A percentile compares a stretch with the other conserved stretches of the same genome.
Conservation (phyloP, 2,888 invertebrate genomes). For the Apamea crenata region DNA sequence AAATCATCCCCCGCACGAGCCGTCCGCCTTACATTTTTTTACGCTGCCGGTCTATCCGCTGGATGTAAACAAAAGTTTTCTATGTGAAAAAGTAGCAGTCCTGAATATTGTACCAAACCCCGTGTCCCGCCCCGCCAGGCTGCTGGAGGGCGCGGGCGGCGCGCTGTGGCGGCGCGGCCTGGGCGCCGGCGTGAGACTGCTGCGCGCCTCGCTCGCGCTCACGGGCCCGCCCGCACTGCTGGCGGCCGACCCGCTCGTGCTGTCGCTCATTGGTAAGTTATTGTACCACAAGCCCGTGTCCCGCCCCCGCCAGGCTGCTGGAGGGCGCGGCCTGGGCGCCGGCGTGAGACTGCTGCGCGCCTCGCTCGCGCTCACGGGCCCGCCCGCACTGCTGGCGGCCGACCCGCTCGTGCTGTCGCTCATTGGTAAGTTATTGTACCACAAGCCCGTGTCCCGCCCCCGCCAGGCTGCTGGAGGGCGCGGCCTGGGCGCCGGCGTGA, state of each 20-base stretch:
- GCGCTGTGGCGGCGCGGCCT: constrained; percentile 86
- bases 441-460: too few species aligned
- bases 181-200: constrained; percentile 84
- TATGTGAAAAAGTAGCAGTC: background rate
- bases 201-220: constrained; percentile 84
- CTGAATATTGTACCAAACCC: background rate
- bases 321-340: too few species aligned
- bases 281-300: too few species aligned
- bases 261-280: constrained; percentile 83
- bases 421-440: too few species aligned
- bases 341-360: too few species aligned
- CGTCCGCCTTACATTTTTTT: background rate
- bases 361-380: too few species aligned
- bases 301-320: too few species aligned
- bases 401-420: too few species aligned
- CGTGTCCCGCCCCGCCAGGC: too few species aligned
- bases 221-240: constrained; percentile 81
- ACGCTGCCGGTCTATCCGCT: background rate
- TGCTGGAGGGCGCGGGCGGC: constrained; percentile 81
- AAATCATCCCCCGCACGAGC: background rate
- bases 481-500: too few species aligned
- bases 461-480: too few species aligned
- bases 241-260: constrained; percentile 78
- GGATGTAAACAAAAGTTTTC: background rate
- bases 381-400: too few species aligned